These are phyloP conservation scores for Leptinotarsa defecta DNA, from an alignment of 1,140 invertebrate genomes.

Conservation along the genomic window DNA sequence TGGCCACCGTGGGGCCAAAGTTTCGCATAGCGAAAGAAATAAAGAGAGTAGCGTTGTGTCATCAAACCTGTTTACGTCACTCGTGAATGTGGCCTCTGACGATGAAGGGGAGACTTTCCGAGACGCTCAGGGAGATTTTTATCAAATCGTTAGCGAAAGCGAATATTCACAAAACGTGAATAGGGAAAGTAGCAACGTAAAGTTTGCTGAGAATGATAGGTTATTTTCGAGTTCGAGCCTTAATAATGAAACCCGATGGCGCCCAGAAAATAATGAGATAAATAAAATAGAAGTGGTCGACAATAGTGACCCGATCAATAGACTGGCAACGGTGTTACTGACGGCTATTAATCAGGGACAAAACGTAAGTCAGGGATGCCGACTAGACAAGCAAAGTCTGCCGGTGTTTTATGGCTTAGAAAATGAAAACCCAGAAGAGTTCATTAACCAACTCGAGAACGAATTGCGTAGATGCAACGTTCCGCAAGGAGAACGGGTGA, in stretches of 20 bases:
- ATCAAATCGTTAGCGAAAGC: too few species aligned
- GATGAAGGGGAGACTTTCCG: too few species aligned
- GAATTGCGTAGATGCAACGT: not conserved
- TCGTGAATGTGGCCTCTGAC: too few species aligned
- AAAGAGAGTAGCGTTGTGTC: too few species aligned
- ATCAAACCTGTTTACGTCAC: too few species aligned
- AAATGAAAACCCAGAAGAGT: not conserved
- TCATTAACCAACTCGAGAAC: not conserved
- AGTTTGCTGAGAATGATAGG: too few species aligned
- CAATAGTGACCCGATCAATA: not conserved
- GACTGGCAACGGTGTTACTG: not conserved
- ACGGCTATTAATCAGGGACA: not conserved
- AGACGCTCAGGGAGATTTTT: too few species aligned
- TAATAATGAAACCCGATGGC: not conserved
- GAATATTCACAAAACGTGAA: too few species aligned
- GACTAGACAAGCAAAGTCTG: not conserved
- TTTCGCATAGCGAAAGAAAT: too few species aligned
- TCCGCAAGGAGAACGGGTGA: not conserved
- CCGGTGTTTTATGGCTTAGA: not conserved
- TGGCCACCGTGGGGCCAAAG: too few species aligned
- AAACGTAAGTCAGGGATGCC: not conserved
- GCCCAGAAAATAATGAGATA: not conserved
- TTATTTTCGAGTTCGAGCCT: too few species aligned
- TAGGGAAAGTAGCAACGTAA: too few species aligned
- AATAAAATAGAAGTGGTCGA: not conserved